Evolutionary conservation across 2,797 vertebrate species (phyloP).

Genomic region (Okamejei kenojei): DNA sequence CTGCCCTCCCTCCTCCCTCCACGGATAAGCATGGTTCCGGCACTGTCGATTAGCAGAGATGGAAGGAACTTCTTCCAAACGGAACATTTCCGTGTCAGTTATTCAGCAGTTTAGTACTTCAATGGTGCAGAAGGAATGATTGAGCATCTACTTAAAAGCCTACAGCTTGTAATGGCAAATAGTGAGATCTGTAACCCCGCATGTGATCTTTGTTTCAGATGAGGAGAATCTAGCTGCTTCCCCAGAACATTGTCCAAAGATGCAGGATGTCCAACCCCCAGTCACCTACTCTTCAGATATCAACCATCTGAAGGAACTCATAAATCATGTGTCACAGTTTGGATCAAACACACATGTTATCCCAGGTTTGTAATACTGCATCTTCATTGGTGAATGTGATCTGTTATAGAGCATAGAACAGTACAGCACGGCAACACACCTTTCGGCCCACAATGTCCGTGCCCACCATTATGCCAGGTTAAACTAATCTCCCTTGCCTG

Average conservation of each 20-base stretch:
- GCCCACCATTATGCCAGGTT: too few relatives aligned
- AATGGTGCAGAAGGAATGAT: neutral
- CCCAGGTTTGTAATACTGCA: neutral
- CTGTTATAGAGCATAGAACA: neutral
- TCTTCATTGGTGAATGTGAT: neutral
- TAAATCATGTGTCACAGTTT: neutral
- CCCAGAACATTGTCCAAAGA: neutral
- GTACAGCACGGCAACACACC: too few relatives aligned
- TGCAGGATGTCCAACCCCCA: neutral
- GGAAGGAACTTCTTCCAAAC: neutral
- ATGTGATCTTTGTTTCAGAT: neutral
- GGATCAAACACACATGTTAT: neutral
- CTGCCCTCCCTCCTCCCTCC: neutral
- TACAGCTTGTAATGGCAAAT: neutral
- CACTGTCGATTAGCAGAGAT: neutral
- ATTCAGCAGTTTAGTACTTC: neutral
- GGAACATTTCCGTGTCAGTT: neutral
- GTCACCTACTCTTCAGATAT: neutral
- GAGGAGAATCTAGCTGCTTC: neutral
- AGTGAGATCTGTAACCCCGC: neutral
- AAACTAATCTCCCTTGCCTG: too few relatives aligned
- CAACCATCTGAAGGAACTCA: conserved; percentile 9
- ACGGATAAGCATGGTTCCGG: neutral
- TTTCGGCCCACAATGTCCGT: too few relatives aligned
- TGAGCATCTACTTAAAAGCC: neutral